Evolutionary conservation across 1,140 invertebrate species (phyloP), one percentile per base, ranked within the genome.

Genomic region (Schlechtendalia chinensis): DNA sequence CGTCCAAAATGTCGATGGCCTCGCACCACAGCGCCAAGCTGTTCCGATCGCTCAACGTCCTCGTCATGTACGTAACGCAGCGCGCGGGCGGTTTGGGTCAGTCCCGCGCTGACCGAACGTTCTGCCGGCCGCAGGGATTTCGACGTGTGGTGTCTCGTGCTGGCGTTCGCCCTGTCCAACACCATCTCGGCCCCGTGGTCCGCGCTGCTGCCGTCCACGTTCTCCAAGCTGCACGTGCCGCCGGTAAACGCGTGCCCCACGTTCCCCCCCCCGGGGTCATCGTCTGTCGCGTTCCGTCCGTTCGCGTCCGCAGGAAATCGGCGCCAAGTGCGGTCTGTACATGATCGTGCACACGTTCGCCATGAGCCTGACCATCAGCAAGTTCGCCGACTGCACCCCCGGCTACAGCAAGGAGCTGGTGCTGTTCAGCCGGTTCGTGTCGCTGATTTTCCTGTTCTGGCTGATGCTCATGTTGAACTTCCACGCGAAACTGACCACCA

Each of bases 111-210:
- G n/a, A n/a, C n/a, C n/a, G n/a, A n/a, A n/a, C 56, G 32, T 16
- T 24, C 24, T 50, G 47, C 27, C 19, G 2, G 2, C 29, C 10
- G 3, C 14, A 79, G 75, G 22, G 12, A 63, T 29, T 12, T 1
- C 8, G 5, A 63, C 0, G 11, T 50, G 0, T 79, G 58, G 75
- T 63, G 17, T 8, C 24, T 79, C 8, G 17, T 79, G 0, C 5
- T 79, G 8, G 58, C 75, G 5, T 79, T 50, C 22, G 5, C 74
- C 0, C 22, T 61, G 3, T 22, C 74, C 2, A 24, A 61, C 17
- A 59, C 75, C 6, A 39, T 79, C 22, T 47, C 75, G 8, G 10
- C 24, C 19, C 75, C 58, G 0, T 79, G 75, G 75, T 47, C 17
- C 1, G 10, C n/a, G 1, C 2, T 24, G 22, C 17, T 79, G 17